A percentile compares a stretch with the other conserved stretches of the same genome.
Evolutionary conservation across 2,888 invertebrate species (phyloP).

Genomic region (Trachelus iudaicus): DNA sequence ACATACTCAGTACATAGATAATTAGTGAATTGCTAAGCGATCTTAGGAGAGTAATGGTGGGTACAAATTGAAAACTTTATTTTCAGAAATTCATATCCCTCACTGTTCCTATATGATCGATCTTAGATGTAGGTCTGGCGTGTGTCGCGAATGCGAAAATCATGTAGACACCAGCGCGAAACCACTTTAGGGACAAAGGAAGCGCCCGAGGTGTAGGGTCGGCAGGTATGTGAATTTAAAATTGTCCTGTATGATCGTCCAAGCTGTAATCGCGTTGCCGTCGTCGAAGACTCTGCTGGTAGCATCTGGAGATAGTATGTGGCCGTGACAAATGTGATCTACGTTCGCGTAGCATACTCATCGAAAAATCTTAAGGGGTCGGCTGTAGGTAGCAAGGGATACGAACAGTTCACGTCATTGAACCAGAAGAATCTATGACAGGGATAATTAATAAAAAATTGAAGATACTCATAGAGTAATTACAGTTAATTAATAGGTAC

Average conservation of each 20-base stretch:
- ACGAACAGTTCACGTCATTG: conserved; percentile 9
- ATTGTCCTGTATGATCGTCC: background rate
- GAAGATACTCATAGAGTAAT: background rate
- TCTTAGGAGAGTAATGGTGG: background rate
- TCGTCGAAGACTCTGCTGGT: conserved; percentile 26
- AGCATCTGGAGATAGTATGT: conserved; percentile 42
- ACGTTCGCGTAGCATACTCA: conserved; percentile 38
- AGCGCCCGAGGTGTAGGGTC: background rate
- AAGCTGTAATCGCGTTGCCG: background rate
- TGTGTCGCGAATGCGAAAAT: conserved; percentile 5
- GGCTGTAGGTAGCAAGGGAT: conserved; percentile 35
- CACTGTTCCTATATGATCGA: background rate
- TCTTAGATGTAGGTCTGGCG: background rate
- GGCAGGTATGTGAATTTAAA: background rate
- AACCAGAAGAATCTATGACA: background rate
- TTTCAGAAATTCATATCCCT: background rate
- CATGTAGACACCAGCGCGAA: background rate
- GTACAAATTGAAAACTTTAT: background rate
- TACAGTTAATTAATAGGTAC: background rate
- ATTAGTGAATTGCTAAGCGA: background rate
- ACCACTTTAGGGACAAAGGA: background rate
- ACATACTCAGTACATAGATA: background rate
- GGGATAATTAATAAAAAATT: background rate
- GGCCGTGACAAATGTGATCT: conserved; percentile 52
- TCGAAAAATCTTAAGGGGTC: conserved; percentile 27